Base-by-base conservation (phyloP, 1,140 invertebrate genomes). In the Drosophila pandora region DNA sequence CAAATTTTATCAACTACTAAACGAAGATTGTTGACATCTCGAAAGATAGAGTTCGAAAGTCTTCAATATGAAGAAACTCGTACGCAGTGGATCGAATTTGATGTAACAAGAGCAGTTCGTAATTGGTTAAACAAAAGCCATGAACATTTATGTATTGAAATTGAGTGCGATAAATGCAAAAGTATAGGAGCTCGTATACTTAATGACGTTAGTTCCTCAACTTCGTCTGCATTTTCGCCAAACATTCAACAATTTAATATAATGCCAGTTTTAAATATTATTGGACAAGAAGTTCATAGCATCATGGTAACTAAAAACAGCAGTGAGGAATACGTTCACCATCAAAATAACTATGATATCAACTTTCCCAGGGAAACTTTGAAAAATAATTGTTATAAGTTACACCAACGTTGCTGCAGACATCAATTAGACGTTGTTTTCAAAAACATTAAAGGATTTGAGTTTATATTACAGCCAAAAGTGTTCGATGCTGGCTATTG, bases 401-500 rank as follows among this genome's bases (percentile, higher is more conserved):
- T 92, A 2, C 93, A 93, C 60, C 93, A 93, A 71, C 93, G 93
- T 34, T 96, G 95, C 75, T 96, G 95, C 74, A 92, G 95, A 25
- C 94, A 95, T 87, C 91, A 93, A 22, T 93, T 96, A 93, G 93
- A 92, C 28, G 94, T 96, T 2, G 93, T 92, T 22, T 95, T 96
- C 76, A 94, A 93, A 54, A 93, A 95, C n/a, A 91, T 96, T 13
- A 93, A 93, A 56, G 94, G 94, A 5, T 95, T 95, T 91, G 94
- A 94, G 61, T 95, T 94, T 67, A 95, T 96, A 37, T 92, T 96
- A 8, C 93, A 95, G 62, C 95, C 96, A 9, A 94, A 94, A 77
- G 92, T 92, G 21, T 96, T 96, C 79, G 95, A 96, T 79, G 95
- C 95, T 2, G 95, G 95, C 12, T 95, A 94, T 67, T 96, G 96